Percentiles rank a stretch among this genome's conserved stretches.
phyloP scores from a whole-genome alignment of 2,888 invertebrate species.

The Tubulanus polymorphus region DNA sequence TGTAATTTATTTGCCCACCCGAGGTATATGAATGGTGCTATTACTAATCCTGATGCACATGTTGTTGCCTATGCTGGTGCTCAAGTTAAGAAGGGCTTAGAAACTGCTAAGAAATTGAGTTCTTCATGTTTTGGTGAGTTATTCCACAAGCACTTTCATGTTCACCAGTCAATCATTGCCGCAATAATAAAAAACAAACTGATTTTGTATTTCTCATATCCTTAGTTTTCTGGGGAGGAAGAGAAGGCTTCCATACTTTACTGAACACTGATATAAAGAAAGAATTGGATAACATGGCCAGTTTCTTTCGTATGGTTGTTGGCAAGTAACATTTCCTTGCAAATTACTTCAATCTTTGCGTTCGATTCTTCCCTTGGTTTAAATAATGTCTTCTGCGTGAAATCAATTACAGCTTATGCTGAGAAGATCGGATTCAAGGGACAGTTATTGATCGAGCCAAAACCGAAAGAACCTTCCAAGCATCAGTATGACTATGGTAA shows the following conservation, averaged over 20 bases:
- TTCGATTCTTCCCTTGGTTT: background rate
- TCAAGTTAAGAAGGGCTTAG: conserved; percentile 62
- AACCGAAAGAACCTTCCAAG: conserved; percentile 58
- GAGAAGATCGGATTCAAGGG: conserved; percentile 63
- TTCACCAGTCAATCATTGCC: background rate
- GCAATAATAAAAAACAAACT: background rate
- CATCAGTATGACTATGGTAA: conserved; percentile 61
- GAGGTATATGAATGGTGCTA: conserved; percentile 62
- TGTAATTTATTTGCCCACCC: conserved; percentile 63
- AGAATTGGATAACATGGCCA: conserved; percentile 63
- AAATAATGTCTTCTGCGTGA: background rate
- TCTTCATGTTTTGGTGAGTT: conserved; percentile 60
- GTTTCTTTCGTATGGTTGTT: conserved; percentile 62
- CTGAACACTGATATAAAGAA: conserved; percentile 61
- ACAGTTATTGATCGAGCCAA: conserved; percentile 60
- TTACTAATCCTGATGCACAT: conserved; percentile 62
- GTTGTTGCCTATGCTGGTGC: conserved; percentile 62
- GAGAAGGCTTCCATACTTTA: conserved; percentile 62
- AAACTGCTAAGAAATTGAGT: conserved; percentile 61
- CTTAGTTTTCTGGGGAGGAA: conserved; percentile 59
- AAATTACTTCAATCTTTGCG: background rate
- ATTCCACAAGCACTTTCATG: background rate
- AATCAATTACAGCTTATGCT: conserved; percentile 60
- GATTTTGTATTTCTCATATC: background rate
- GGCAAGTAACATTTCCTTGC: conserved; percentile 36